Evolutionary conservation across 2,797 vertebrate genomes (phyloP).

Genomic region (Botia kubotai): DNA sequence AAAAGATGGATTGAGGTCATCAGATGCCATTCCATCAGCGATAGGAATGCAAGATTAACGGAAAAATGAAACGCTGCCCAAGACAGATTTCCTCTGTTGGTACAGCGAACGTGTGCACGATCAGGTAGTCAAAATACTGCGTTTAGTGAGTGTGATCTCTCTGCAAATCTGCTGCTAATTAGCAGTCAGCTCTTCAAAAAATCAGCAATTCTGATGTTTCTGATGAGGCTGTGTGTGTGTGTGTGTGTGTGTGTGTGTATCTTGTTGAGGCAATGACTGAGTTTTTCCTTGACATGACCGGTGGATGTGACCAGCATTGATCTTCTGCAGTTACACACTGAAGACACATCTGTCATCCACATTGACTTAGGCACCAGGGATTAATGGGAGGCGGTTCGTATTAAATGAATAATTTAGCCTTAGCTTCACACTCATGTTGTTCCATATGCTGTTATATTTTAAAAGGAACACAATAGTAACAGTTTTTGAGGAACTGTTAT

Average conservation of each 20-base stretch:
- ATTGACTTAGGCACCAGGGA: background rate
- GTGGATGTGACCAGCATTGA: conserved; percentile 3
- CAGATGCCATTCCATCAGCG: conserved; percentile 11
- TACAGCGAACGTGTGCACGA: background rate
- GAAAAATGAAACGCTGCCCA: conserved; percentile 21
- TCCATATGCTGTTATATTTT: background rate
- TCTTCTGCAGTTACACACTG: background rate
- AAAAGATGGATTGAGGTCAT: conserved; percentile 20
- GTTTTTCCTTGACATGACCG: background rate
- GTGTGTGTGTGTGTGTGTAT: conserved; percentile 27
- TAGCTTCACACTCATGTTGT: background rate
- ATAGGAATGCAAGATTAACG: conserved; percentile 46
- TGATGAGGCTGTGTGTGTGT: too few relatives aligned
- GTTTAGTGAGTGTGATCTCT: background rate
- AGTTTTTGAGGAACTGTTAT: background rate
- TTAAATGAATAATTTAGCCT: background rate
- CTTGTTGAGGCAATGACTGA: background rate
- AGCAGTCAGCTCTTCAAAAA: background rate
- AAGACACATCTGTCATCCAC: background rate
- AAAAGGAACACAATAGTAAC: background rate
- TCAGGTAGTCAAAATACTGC: background rate
- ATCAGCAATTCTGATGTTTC: too few relatives aligned
- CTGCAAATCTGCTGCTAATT: background rate
- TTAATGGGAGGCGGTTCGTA: background rate
- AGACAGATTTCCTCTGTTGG: background rate